Evolutionary conservation across 2,888 invertebrate species (phyloP).

Genomic region (Heliothis peltigera): DNA sequence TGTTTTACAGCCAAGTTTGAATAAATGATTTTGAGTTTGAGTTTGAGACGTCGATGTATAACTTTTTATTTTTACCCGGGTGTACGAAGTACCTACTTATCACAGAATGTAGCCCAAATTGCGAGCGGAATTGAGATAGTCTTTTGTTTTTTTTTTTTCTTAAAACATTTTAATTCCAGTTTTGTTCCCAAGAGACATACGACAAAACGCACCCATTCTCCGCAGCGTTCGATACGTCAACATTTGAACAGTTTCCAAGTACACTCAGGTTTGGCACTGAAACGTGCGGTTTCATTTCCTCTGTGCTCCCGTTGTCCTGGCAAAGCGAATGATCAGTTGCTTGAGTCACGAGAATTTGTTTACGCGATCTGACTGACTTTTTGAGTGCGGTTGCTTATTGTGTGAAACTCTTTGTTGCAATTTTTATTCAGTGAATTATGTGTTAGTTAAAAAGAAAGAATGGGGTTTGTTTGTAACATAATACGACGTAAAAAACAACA

Average conservation of each 20-base stretch:
- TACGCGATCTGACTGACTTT: conserved; percentile 47
- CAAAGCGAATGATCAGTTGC: conserved; percentile 52
- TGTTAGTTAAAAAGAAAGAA: too few relatives aligned
- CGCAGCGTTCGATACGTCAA: conserved; percentile 59
- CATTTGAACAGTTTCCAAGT: conserved; percentile 69
- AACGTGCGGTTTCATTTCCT: conserved; percentile 68
- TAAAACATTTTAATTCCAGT: too few relatives aligned
- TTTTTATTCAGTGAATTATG: conserved; percentile 19
- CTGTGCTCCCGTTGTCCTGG: conserved; percentile 53
- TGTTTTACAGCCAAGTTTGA: too few relatives aligned
- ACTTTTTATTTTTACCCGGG: too few relatives aligned
- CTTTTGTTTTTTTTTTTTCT: too few relatives aligned
- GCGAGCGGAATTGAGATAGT: too few relatives aligned
- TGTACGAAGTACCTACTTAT: too few relatives aligned
- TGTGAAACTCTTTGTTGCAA: conserved; percentile 10
- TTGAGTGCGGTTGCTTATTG: conserved; percentile 26
- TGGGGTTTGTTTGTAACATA: too few relatives aligned
- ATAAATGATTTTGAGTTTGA: too few relatives aligned
- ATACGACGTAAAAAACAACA: too few relatives aligned
- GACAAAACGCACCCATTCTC: conserved; percentile 28
- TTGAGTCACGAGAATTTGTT: conserved; percentile 36
- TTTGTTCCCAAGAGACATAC: conserved; percentile 15
- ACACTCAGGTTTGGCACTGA: conserved; percentile 67
- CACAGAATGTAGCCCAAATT: too few relatives aligned
- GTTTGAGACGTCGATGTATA: too few relatives aligned